Conservation (phyloP, 2,888 invertebrate species). For the Monochamus alternatus region DNA sequence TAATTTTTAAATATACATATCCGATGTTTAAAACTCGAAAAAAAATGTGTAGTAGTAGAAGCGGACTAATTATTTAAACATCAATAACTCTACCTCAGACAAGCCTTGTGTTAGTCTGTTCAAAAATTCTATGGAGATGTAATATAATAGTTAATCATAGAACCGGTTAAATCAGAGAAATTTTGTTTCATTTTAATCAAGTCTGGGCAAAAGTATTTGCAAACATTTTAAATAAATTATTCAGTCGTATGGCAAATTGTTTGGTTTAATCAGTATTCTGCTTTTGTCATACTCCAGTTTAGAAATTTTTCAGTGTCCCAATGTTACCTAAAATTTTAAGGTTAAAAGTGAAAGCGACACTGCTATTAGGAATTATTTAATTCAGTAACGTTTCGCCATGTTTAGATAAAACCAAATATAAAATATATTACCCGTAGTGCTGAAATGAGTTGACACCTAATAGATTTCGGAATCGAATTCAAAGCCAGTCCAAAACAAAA, state of each 20-base stretch:
- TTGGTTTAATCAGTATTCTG: not conserved
- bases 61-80: no score
- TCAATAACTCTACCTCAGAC: no score
- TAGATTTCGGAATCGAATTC: not conserved
- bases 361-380: slow-evolving; percentile 41
- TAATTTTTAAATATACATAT: no score
- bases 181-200: no score
- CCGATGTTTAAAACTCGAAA: no score
- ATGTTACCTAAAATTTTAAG: slow-evolving; percentile 15
- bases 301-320: slow-evolving; percentile 2
- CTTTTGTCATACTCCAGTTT: not conserved
- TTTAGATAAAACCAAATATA: slow-evolving; percentile 28
- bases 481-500: not conserved
- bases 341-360: slow-evolving; percentile 41
- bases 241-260: not conserved
- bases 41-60: no score
- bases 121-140: no score
- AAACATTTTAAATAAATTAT: not conserved
- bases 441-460: slow-evolving; percentile 12
- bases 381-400: slow-evolving; percentile 41
- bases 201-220: no score
- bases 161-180: no score
- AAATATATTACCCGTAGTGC: not conserved
- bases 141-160: no score
- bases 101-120: no score